A percentile compares a stretch with the other conserved stretches of the same genome.
Conservation (phyloP, 2,888 invertebrate species). For the Drosophila quinaria region DNA sequence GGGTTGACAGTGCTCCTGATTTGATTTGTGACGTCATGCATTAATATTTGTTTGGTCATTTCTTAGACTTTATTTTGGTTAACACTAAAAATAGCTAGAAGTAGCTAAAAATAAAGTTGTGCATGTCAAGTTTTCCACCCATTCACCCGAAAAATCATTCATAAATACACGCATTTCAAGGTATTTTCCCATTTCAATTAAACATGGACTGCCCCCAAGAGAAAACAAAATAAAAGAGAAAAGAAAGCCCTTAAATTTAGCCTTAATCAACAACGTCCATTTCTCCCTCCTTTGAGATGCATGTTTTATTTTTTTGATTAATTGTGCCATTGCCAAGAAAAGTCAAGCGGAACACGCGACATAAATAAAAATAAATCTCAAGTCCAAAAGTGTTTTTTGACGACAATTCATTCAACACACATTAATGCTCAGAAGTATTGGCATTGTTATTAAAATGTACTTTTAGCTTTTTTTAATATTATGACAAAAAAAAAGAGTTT, state of each 20-base stretch:
- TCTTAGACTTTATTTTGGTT: conserved; percentile 8
- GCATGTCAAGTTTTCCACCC: neutral
- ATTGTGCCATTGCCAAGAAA: conserved; percentile 49
- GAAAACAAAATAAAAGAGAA: neutral
- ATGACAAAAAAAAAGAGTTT: too few species aligned
- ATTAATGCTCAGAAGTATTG: neutral
- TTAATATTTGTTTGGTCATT: conserved; percentile 3
- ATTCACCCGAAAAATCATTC: neutral
- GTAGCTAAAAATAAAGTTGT: neutral
- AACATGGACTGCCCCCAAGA: conserved; percentile 9
- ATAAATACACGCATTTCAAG: conserved; percentile 11
- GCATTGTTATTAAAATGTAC: too few species aligned
- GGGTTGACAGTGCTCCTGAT: conserved; percentile 10
- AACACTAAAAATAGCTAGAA: conserved; percentile 8
- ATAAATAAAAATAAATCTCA: conserved; percentile 51
- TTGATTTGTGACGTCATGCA: conserved; percentile 32
- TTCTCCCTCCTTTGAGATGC: conserved; percentile 12
- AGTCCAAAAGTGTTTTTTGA: conserved; percentile 37
- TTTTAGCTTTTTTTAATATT: too few species aligned
- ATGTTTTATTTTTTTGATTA: conserved; percentile 36
- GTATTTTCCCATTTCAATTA: conserved; percentile 24
- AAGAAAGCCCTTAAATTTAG: conserved; percentile 10
- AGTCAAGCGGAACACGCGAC: conserved; percentile 53
- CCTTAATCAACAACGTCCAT: conserved; percentile 33
- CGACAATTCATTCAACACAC: conserved; percentile 23